phyloP scores from a whole-genome alignment of 2,113 vertebrate genomes.

The Myrmecophaga tridactyla region DNA sequence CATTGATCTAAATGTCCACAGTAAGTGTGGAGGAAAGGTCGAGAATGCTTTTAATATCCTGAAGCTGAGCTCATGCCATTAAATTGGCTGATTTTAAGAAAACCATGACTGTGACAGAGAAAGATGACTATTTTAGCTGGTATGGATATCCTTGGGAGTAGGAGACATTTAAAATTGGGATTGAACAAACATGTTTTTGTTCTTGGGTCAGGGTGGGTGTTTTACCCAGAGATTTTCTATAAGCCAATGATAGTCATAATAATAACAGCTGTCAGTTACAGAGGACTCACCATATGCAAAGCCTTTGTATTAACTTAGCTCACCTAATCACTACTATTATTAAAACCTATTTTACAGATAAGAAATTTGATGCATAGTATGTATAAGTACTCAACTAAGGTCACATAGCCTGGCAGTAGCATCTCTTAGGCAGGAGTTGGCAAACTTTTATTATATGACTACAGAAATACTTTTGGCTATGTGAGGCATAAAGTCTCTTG shows the following conservation, averaged over 20 bases:
- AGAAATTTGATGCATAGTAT: neutral
- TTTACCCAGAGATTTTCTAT: slow-evolving; percentile 2
- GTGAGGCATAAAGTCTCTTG: neutral
- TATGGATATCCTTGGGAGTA: neutral
- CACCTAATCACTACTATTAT: neutral
- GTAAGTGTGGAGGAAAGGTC: neutral
- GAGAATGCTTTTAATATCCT: neutral
- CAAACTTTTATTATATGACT: neutral
- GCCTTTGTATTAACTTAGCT: neutral
- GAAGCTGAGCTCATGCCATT: neutral
- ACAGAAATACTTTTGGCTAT: slow-evolving; percentile 1
- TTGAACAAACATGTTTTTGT: neutral
- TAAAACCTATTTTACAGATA: neutral
- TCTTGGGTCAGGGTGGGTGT: neutral
- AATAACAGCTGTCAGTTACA: neutral
- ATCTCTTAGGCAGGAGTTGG: neutral
- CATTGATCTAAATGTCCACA: slow-evolving; percentile 22
- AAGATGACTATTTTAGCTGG: neutral
- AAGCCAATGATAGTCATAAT: neutral
- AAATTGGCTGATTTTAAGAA: slow-evolving; percentile 43
- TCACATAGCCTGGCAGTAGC: neutral
- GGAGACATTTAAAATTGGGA: neutral
- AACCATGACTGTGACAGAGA: neutral
- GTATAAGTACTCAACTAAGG: neutral
- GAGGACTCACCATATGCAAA: neutral